Base-by-base conservation (phyloP, 2,888 invertebrate species). In the Neria commutata region DNA sequence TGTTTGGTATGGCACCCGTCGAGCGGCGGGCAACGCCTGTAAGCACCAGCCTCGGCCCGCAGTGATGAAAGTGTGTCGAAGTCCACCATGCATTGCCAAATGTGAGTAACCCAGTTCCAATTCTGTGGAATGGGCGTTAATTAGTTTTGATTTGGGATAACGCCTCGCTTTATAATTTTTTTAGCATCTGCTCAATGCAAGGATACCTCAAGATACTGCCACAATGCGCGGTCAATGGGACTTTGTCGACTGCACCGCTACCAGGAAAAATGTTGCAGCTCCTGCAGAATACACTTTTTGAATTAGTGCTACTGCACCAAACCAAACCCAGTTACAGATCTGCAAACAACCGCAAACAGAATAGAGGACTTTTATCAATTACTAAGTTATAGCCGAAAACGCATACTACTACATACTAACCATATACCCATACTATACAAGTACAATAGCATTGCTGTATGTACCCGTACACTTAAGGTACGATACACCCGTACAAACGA, bases 1-100 rank as follows among this genome's bases (percentile, higher is more conserved):
- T 82, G 93, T 96, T 63, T 98, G 97, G 98, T 90, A 88, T 70
- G 90, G 91, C 5, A 91, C 90, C 19, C 91, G 88, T 69, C 87
- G 87, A 72, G 88, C 94, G 26, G 95, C 95, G 6, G 94, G 91
- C 16, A 90, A 91, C 64, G 92, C 92, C 16, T 98, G 98, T 81
- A 88, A 89, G 67, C 88, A 89, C 61, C 84, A 91, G 68, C 85
- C 87, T 0, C 84, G 93, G 54, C 95, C 95, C 0, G 83, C 87
- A 4, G 91, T 94, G 34, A 87, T 89, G 83, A 90, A 91, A 77
- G 83, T 87, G 26, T 96, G 96, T 81, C 86, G 85, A 71, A 89
- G 90, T 62, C 83, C 85, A 54, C 84, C 88, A 3, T 94, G 94
- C 79, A 81, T 83, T 64, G 65, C 78, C 63, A 80, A 80, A 67